A percentile compares a stretch with the other conserved stretches of the same genome.
phyloP scores from a whole-genome alignment of 92 coral and sea anemone genomes.

The Montipora capitata region DNA sequence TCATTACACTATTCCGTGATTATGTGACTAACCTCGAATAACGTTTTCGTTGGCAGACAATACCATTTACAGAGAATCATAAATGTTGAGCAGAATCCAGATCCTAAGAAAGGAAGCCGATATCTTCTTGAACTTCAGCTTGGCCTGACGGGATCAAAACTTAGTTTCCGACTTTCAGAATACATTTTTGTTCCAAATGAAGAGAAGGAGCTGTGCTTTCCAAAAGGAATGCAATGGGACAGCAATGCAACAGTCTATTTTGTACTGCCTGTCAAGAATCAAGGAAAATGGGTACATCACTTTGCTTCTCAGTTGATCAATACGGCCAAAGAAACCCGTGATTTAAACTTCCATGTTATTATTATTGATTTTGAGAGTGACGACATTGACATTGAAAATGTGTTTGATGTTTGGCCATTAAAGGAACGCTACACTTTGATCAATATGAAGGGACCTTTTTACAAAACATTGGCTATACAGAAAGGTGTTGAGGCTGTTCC shows the following conservation, averaged over 20 bases:
- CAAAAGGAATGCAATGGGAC: conserved; percentile 54
- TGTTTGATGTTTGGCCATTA: neutral
- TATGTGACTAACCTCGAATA: neutral
- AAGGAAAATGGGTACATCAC: no score
- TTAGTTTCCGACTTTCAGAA: conserved; percentile 42
- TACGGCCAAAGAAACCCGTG: conserved; percentile 18
- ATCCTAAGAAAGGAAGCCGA: neutral
- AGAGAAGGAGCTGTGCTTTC: conserved; percentile 6
- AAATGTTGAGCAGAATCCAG: conserved; percentile 36
- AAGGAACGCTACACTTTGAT: no score
- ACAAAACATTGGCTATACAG: no score
- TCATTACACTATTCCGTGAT: no score
- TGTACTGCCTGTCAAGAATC: conserved; percentile 66
- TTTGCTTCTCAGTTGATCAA: no score
- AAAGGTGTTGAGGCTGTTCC: conserved; percentile 36
- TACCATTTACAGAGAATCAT: conserved; percentile 41
- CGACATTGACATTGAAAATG: conserved; percentile 51
- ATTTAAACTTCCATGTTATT: conserved; percentile 57
- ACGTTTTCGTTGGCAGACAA: neutral
- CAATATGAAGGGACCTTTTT: no score
- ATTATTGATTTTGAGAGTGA: conserved; percentile 67
- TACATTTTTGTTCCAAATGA: neutral
- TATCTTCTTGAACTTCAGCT: conserved; percentile 51
- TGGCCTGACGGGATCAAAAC: conserved; percentile 35
- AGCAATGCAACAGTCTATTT: conserved; percentile 69